Evolutionary conservation across 2,797 vertebrate species (phyloP), one percentile per base, ranked within the genome.

Genomic region (Bradypodion pumilum): DNA sequence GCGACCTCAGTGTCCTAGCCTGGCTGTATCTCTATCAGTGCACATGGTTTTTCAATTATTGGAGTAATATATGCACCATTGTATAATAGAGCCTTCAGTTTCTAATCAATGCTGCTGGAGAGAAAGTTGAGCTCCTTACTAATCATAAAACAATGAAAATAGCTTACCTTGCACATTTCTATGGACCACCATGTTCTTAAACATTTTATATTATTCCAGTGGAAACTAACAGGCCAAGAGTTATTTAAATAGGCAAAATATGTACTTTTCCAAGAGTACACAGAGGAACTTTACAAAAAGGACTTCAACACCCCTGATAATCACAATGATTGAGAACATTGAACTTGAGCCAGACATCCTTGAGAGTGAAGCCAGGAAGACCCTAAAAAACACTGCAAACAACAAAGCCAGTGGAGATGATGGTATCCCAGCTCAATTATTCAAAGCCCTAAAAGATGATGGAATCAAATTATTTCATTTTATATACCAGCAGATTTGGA

Each of bases 41-140:
- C 23, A 40, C 13, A 32, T 56, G 21, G 15, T 82, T 78, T 87
- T 86, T 44, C 27, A 63, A 1, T 66, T 49, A 21, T 81, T 80
- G n/a, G 60, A 32, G 1, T 74, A 83, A 60, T 72, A 7, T 46
- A 60, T 80, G 16, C 68, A 35, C 49, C 29, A 23, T 3, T 21
- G 29, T 27, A 86, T 86, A 46, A 44, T 46, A 35, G 2, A 19
- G 23, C 27, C 69, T 76, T 62, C 25, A 69, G 66, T 44, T 29
- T 9, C 70, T 59, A 42, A 15, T 74, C 84, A 66, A 1, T 46
- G 40, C 32, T 1, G 0, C 16, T 4, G 78, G 0, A 0, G 7
- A 60, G 25, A 76, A 62, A 29, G 60, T 12, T 77, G 69, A 63
- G 21, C 29, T 44, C 0, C 0, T 62, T 77, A 32, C 35, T 76